Conservation (phyloP, 2,113 vertebrate genomes). For the Tamias sibiricus region DNA sequence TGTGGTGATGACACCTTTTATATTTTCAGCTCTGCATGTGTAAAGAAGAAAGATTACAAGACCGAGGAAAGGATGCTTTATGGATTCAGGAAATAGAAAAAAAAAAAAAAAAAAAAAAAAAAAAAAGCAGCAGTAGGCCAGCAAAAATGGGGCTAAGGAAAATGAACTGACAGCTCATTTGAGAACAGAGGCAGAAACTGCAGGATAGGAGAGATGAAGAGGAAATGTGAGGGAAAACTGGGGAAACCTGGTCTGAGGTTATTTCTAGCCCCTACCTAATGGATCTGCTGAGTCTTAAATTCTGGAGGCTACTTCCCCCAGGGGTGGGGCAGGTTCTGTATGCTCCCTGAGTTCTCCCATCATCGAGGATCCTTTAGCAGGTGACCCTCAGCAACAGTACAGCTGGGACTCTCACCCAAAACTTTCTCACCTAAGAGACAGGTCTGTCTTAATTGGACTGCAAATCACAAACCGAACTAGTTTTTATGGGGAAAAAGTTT, state of each 20-base stretch:
- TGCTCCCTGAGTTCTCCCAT: not conserved
- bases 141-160: slow-evolving; percentile 1
- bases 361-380: not conserved
- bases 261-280: not conserved
- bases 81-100: not conserved
- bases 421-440: not conserved
- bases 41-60: slow-evolving; percentile 54
- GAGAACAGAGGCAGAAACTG: not conserved
- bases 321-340: not conserved
- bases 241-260: not conserved
- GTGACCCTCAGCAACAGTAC: not conserved
- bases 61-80: slow-evolving; percentile 36
- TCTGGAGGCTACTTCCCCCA: not conserved
- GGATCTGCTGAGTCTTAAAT: not conserved
- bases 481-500: not conserved
- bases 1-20: slow-evolving; percentile 57
- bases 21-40: slow-evolving; percentile 44
- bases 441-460: not conserved
- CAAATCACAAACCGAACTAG: not conserved
- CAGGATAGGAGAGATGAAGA: not conserved
- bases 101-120: not conserved
- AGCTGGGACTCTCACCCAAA: not conserved
- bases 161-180: not conserved
- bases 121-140: not conserved
- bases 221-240: not conserved